Evolutionary conservation across 2,113 vertebrate species (phyloP).

Genomic region (Gasterosteus aculeatus): DNA sequence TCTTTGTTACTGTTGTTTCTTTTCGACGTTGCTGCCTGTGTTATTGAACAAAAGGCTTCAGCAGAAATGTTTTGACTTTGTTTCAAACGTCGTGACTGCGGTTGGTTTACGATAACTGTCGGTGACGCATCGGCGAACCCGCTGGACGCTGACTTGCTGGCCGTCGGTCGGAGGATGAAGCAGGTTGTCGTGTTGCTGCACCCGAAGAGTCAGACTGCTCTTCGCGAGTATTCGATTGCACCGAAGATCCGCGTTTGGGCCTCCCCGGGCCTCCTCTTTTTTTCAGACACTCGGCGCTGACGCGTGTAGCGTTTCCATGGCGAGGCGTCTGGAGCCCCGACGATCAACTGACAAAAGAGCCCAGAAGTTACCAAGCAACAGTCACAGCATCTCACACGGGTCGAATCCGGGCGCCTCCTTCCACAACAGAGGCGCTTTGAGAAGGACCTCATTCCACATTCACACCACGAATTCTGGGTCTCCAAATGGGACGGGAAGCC

Average conservation of each 20-base stretch:
- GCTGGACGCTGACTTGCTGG: too few relatives aligned
- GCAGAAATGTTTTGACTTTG: slow-evolving; percentile 23
- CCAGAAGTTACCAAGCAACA: slow-evolving; percentile 44
- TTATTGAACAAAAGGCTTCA: slow-evolving; percentile 34
- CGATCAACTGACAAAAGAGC: slow-evolving; percentile 2
- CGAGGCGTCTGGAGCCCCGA: neutral
- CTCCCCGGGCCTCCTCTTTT: too few relatives aligned
- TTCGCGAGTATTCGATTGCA: neutral
- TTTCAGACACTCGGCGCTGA: neutral
- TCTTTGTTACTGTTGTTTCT: slow-evolving; percentile 13
- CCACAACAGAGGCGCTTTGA: slow-evolving; percentile 23
- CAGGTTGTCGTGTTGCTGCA: neutral
- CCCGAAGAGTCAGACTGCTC: neutral
- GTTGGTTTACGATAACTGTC: neutral
- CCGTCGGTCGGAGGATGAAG: neutral
- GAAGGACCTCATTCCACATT: neutral
- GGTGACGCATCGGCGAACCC: too few relatives aligned
- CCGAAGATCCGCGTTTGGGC: neutral
- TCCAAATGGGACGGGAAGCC: neutral
- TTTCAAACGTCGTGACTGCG: slow-evolving; percentile 2
- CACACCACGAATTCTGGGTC: neutral
- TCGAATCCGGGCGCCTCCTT: slow-evolving; percentile 37
- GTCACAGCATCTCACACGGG: neutral
- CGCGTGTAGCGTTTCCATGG: slow-evolving; percentile 29
- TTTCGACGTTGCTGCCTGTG: slow-evolving; percentile 60